A percentile compares a stretch with the other conserved stretches of the same genome.
These are phyloP conservation scores for Hoplostethus mediterraneus DNA, from an alignment of 2,797 vertebrate species.

Conservation along the genomic window DNA sequence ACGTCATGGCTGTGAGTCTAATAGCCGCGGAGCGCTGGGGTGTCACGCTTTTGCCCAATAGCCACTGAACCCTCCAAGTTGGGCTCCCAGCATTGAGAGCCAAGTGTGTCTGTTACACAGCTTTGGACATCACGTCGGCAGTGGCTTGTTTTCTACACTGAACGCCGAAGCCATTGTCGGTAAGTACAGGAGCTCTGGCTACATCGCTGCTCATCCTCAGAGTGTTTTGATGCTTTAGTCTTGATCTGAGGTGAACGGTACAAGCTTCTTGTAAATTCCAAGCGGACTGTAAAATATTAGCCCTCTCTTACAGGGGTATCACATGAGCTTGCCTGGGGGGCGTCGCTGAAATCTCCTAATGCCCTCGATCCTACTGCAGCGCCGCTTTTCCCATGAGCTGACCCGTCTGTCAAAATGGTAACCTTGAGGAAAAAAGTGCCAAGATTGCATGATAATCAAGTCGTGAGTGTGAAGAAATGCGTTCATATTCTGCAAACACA, in stretches of 20 bases:
- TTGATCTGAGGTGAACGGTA: slow-evolving; percentile 71
- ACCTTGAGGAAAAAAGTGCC: not conserved
- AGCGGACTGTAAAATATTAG: slow-evolving; percentile 74
- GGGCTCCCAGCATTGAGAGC: not conserved
- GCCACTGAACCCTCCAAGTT: not conserved
- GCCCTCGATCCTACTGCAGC: slow-evolving; percentile 55
- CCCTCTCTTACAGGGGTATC: slow-evolving; percentile 69
- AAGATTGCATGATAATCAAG: not conserved
- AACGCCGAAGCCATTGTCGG: slow-evolving; percentile 37
- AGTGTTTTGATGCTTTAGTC: slow-evolving; percentile 73
- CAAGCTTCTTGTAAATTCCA: slow-evolving; percentile 76
- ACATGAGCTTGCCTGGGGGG: slow-evolving; percentile 69
- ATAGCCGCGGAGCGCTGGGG: slow-evolving; percentile 18
- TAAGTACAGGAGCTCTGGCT: slow-evolving; percentile 37
- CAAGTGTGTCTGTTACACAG: not conserved
- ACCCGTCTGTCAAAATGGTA: slow-evolving; percentile 72
- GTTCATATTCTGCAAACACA: not conserved
- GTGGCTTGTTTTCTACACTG: not conserved
- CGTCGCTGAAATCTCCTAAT: slow-evolving; percentile 76
- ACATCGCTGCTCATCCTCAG: slow-evolving; percentile 61
- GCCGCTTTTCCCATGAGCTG: slow-evolving; percentile 74
- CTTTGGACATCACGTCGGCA: slow-evolving; percentile 42
- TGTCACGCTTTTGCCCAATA: slow-evolving; percentile 46
- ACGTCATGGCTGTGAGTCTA: slow-evolving; percentile 58
- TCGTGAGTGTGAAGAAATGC: no score